Evolutionary conservation across 2,113 vertebrate species (phyloP).

Genomic region (Felis catus): DNA sequence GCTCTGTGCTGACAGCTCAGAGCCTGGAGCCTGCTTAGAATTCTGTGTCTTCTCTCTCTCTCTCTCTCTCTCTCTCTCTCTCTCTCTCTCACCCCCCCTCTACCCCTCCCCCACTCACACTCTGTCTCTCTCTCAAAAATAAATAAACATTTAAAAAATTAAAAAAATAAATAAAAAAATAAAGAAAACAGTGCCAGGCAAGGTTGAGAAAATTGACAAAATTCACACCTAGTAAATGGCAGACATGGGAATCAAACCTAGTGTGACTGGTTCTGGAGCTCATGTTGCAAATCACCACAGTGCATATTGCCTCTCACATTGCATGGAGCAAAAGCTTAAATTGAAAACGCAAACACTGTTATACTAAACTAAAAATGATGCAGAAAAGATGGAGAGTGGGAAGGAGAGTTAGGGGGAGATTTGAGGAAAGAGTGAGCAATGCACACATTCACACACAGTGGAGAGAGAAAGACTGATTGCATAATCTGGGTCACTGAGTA

Average conservation of each 20-base stretch:
- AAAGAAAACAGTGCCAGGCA: neutral
- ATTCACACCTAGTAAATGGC: neutral
- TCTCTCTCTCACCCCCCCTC: neutral
- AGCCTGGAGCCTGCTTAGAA: neutral
- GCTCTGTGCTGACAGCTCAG: neutral
- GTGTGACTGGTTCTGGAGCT: neutral
- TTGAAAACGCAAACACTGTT: neutral
- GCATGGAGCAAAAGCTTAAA: neutral
- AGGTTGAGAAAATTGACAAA: neutral
- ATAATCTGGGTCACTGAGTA: neutral
- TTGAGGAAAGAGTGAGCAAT: neutral
- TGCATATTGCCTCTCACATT: neutral
- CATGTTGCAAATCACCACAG: neutral
- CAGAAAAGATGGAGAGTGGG: neutral
- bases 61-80: neutral
- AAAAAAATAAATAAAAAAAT: neutral
- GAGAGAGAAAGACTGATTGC: neutral
- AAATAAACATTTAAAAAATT: neutral
- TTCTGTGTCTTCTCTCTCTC: neutral
- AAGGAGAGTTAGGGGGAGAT: neutral
- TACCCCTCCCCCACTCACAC: too few species aligned
- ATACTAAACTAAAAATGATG: neutral
- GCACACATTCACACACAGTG: accelerated
- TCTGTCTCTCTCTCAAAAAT: neutral
- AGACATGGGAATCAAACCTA: neutral